These are phyloP conservation scores for Palythoa grandiflora DNA, from an alignment of 92 coral and sea anemone species.

Conservation along the genomic window DNA sequence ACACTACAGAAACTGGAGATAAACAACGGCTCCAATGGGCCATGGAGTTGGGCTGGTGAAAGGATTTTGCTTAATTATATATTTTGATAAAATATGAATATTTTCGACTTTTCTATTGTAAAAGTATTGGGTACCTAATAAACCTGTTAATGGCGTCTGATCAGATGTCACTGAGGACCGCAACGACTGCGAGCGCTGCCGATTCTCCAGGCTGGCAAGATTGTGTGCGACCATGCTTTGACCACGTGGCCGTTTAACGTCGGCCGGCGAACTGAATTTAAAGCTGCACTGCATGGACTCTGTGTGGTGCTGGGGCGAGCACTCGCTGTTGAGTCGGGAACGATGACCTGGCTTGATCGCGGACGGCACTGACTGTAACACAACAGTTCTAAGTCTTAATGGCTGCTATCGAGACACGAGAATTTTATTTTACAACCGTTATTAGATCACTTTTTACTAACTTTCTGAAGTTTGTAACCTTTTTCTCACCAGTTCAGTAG, in stretches of 20 bases:
- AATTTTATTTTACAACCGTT: too few species aligned
- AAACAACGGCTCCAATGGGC: too few species aligned
- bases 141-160: constrained; percentile 66
- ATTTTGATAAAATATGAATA: not conserved
- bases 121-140: not conserved
- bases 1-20: too few species aligned
- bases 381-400: not conserved
- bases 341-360: constrained; percentile 71
- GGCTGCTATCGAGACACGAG: too few species aligned
- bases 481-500: too few species aligned
- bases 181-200: constrained; percentile 29
- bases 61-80: too few species aligned
- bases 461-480: too few species aligned
- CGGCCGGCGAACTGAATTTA: constrained; percentile 67
- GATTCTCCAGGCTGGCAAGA: constrained; percentile 31
- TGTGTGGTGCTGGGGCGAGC: constrained; percentile 64
- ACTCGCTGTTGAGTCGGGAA: constrained; percentile 72
- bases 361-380: constrained; percentile 41
- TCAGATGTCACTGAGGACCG: constrained; percentile 4
- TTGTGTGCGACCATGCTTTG: constrained; percentile 49
- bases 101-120: not conserved
- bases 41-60: too few species aligned
- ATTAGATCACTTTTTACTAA: too few species aligned
- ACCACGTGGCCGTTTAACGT: constrained; percentile 68
- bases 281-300: constrained; percentile 63